Evolutionary conservation across 2,113 vertebrate species (phyloP).

Genomic region (Tragelaphus scriptus): DNA sequence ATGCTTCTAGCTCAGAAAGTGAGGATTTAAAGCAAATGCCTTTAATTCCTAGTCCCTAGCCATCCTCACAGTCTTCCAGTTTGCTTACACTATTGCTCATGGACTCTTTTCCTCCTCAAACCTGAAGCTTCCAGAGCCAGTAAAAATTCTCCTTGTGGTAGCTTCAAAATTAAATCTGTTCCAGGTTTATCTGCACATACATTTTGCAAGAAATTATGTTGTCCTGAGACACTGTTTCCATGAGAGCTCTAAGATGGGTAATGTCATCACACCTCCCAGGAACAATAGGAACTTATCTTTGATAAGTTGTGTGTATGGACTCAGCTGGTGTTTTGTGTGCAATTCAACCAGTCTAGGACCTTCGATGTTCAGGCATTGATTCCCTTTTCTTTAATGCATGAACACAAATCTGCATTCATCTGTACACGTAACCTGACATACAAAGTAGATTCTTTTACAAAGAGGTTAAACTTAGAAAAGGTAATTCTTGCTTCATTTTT

Average conservation of each 20-base stretch:
- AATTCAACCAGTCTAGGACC: not conserved
- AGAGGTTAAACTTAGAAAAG: not conserved
- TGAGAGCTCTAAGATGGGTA: not conserved
- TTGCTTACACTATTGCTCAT: not conserved
- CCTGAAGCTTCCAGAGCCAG: not conserved
- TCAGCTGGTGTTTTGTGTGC: not conserved
- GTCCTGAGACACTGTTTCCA: conserved; percentile 1
- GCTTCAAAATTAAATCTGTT: not conserved
- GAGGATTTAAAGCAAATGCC: not conserved
- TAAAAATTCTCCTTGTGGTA: not conserved
- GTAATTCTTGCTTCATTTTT: not conserved
- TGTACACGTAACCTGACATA: not conserved
- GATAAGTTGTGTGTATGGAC: not conserved
- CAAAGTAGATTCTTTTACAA: not conserved
- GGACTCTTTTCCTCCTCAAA: not conserved
- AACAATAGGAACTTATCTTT: not conserved
- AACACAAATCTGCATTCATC: not conserved
- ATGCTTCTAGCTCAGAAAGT: not conserved
- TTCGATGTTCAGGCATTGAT: not conserved
- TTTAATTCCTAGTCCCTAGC: not conserved
- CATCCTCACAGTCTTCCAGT: not conserved
- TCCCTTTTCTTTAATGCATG: not conserved
- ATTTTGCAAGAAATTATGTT: not conserved
- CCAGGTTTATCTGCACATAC: not conserved
- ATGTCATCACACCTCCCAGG: not conserved